Evolutionary conservation across 1,140 invertebrate genomes (phyloP), one percentile per base, ranked within the genome.

Genomic region (Apis cerana): DNA sequence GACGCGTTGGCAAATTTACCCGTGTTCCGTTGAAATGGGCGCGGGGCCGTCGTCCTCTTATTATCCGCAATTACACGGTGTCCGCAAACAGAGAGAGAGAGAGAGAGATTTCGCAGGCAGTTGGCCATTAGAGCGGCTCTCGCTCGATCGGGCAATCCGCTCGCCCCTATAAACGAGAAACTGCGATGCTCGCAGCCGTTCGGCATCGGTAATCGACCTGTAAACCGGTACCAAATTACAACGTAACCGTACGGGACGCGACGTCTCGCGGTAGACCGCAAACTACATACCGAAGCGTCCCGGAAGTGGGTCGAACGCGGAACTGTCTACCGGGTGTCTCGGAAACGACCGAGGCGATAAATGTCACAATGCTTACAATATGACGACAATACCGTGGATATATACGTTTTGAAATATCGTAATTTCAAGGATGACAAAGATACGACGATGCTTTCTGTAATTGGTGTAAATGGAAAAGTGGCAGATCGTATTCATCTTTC

Each of bases 211-310:
- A 75, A 81, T 59, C 79, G 71, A 75, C 33, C 80, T 23, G 23
- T 54, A 50, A 82, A 82, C 74, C 80, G 64, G 72, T 76, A 82
- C 72, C 80, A 61, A 82, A 82, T 76, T 76, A 82, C 80, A 23
- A 82, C 59, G 80, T 61, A 76, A 82, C 74, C 10, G 62, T 75
- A 43, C 64, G 50, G 33, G 61, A 43, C 52, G 59, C 43, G 43
- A 54, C 54, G 78, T 65, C 78, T 74, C 52, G 78, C 48, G 80
- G 80, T 82, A 59, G 13, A 82, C 80, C 80, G 80, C 80, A 76
- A 43, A 23, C 80, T 61, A 82, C 80, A 43, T 75, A 59, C 80
- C 54, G 33, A 69, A 58, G 50, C 62, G 54, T 76, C 64, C 62
- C 80, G 74, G 80, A 75, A 81, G 43, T 56, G 64, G 52, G 12